These are phyloP conservation scores for Amblyjoppa fuscipennis DNA, from an alignment of 2,888 invertebrate genomes.

Conservation along the genomic window DNA sequence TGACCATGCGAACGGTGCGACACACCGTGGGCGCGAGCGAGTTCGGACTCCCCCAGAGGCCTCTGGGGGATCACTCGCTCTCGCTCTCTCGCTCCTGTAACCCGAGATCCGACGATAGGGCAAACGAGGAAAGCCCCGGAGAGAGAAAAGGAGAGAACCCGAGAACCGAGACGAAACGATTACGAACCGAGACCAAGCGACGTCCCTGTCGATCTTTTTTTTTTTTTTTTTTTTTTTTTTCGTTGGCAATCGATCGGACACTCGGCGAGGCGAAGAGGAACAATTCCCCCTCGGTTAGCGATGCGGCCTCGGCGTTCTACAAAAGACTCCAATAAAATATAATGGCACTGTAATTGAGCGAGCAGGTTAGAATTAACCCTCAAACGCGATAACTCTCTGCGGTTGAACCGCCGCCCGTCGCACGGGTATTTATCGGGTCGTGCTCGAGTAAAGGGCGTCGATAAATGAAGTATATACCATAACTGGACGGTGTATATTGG, in stretches of 20 bases:
- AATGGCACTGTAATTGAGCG: constrained; percentile 3
- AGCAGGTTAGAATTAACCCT: neutral
- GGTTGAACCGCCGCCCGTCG: neutral
- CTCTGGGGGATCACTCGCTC: constrained; percentile 28
- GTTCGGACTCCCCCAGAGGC: constrained; percentile 26
- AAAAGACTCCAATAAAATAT: neutral
- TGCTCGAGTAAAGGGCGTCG: neutral
- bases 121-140: constrained; percentile 53
- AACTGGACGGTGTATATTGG: neutral
- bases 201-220: constrained; percentile 34
- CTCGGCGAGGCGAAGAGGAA: neutral
- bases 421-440: neutral
- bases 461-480: neutral
- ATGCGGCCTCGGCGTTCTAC: neutral
- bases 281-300: neutral
- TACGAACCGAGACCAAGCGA: constrained; percentile 51
- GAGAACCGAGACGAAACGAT: constrained; percentile 51
- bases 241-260: constrained; percentile 1
- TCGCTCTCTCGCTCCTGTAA: constrained; percentile 17
- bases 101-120: constrained; percentile 55
- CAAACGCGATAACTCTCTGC: constrained; percentile 1
- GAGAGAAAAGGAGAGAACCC: constrained; percentile 17
- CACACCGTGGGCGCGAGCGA: constrained; percentile 4
- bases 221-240: neutral
- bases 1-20: constrained; percentile 8